phyloP scores from a whole-genome alignment of 1,140 invertebrate genomes.

The Pteromalus puparum region DNA sequence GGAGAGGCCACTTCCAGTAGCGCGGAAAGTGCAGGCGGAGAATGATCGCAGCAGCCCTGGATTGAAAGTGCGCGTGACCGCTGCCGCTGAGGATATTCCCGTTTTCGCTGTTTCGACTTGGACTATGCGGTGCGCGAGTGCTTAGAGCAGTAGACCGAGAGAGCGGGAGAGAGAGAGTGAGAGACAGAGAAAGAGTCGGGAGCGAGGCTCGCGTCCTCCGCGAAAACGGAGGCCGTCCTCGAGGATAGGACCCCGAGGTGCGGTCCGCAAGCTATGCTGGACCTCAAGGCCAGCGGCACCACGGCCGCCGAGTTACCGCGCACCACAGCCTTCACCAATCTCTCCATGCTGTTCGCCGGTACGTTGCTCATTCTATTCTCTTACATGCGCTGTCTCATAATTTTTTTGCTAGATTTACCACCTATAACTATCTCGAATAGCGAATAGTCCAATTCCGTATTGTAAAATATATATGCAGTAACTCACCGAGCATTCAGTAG shows the following conservation, averaged over 20 bases:
- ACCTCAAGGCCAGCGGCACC: constrained; percentile 80
- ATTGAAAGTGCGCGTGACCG: neutral
- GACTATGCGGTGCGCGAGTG: constrained; percentile 41
- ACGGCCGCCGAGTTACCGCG: constrained; percentile 78
- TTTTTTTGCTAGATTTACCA: neutral
- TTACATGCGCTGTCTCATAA: neutral
- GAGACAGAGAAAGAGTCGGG: neutral
- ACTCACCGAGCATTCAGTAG: too few species aligned
- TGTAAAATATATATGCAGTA: too few species aligned
- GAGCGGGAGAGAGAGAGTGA: neutral
- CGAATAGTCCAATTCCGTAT: too few species aligned
- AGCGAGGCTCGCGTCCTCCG: neutral
- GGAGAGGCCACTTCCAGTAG: constrained; percentile 29
- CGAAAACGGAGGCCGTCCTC: neutral
- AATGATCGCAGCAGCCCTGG: neutral
- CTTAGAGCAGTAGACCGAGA: neutral
- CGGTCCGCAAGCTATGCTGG: constrained; percentile 73
- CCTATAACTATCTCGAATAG: too few species aligned
- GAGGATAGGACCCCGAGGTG: neutral
- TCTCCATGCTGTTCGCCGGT: constrained; percentile 82
- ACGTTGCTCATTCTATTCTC: constrained; percentile 61
- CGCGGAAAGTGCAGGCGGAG: constrained; percentile 28
- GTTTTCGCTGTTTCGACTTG: neutral
- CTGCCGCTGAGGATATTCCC: neutral
- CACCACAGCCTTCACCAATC: constrained; percentile 78